Base-by-base conservation (phyloP, 2,888 invertebrate species). In the Harpalus rufipes region DNA sequence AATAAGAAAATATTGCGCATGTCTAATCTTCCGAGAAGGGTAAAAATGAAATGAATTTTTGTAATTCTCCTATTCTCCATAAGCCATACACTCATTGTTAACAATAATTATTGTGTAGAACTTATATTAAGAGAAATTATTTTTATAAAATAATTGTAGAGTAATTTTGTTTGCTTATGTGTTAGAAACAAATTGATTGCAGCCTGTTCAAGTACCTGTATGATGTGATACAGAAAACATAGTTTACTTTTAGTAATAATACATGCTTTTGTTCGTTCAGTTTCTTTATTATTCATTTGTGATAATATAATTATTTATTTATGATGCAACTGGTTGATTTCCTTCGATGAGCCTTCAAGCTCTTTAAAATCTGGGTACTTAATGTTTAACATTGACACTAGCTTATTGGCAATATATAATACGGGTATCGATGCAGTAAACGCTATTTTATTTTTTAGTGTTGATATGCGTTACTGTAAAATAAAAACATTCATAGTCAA, bases 111-210 rank as follows among this genome's bases (percentile, higher is more conserved):
- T 78, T 51, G 44, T 84, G 76, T 84, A 84, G 84, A 84, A 63
- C 14, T 76, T 83, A 83, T 83, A 61, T 76, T 84, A 84, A 84
- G 84, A 78, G 76, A 84, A 76, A 84, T 84, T 84, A 84, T 84
- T 84, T 84, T 84, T 84, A 84, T 84, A 84, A 84, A 84, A 84
- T 84, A 84, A 84, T 84, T 84, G 76, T 84, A 84, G 83, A 83
- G 59, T 59, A 44, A 84, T 84, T 80, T 84, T 84, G 76, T 76
- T 84, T 51, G 84, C 84, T 84, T 84, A 81, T 65, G 84, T 84
- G 44, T 84, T 76, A 78, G 83, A 84, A 63, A 78, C 32, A 84
- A 59, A 76, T 74, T 84, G 84, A 84, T 78, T 84, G 84, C 84
- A 84, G 84, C 76, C 76, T 74, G 44, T 83, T 61, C 63, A 83